Evolutionary conservation across 2,888 invertebrate species (phyloP).

Genomic region (Xestia rhomboidea): DNA sequence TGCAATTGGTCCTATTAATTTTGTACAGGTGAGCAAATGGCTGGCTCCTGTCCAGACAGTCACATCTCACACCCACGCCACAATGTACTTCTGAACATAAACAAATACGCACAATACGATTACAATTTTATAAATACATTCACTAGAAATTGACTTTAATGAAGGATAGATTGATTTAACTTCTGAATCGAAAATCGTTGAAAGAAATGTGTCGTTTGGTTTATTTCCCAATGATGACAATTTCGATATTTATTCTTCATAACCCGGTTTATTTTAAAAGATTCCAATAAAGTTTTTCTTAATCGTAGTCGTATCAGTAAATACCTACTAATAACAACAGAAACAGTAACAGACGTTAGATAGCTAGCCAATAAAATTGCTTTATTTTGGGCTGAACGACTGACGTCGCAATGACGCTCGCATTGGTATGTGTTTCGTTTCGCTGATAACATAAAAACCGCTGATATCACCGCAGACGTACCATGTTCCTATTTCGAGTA

Average conservation of each 20-base stretch:
- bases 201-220: not conserved
- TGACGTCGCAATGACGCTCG: conserved; percentile 81
- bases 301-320: conserved; percentile 21
- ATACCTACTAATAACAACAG: conserved; percentile 71
- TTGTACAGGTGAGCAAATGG: conserved; percentile 85
- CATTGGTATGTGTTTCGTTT: conserved; percentile 66
- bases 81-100: conserved; percentile 76
- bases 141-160: conserved; percentile 36
- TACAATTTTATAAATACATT: conserved; percentile 49
- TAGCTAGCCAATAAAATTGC: conserved; percentile 77
- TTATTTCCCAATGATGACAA: not conserved
- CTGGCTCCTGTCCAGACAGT: conserved; percentile 85
- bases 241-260: not conserved
- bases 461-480: conserved; percentile 61
- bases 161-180: conserved; percentile 2
- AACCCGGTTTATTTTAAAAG: not conserved
- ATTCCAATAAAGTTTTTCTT: conserved; percentile 8
- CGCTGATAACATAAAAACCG: conserved; percentile 71
- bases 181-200: conserved; percentile 17
- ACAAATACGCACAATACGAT: conserved; percentile 77
- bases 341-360: conserved; percentile 71
- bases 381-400: conserved; percentile 78
- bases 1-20: conserved; percentile 77
- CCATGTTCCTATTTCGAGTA: conserved; percentile 43
- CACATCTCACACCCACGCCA: conserved; percentile 80